A percentile compares a stretch with the other conserved stretches of the same genome.
Conservation (phyloP, 1,140 invertebrate genomes). For the Stratiolaelaps scimitus region DNA sequence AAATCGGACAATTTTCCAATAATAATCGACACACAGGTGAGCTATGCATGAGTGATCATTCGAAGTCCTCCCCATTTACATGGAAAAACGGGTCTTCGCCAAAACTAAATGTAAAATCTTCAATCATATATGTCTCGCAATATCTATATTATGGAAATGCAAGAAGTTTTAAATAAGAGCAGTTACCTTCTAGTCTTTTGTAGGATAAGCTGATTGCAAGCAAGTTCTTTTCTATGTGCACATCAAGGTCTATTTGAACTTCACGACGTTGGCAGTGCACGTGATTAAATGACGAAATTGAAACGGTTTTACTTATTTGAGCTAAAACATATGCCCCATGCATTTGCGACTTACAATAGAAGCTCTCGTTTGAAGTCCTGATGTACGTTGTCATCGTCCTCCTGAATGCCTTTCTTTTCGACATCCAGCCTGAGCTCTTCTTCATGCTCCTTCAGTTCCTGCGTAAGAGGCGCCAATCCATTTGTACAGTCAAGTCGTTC, state of each 20-base stretch:
- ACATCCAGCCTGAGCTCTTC: slow-evolving; percentile 42
- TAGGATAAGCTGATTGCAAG: no score
- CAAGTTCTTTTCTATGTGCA: no score
- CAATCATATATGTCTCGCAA: no score
- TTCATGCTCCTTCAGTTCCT: slow-evolving; percentile 53
- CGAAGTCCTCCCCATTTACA: background rate
- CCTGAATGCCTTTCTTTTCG: slow-evolving; percentile 50
- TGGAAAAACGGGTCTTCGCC: no score
- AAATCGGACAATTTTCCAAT: slow-evolving; percentile 18
- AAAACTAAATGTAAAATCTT: no score
- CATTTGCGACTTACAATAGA: slow-evolving; percentile 50
- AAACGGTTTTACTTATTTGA: background rate
- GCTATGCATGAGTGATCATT: background rate
- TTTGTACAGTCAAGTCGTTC: slow-evolving; percentile 67
- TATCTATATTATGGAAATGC: no score
- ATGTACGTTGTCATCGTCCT: slow-evolving; percentile 61
- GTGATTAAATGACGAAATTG: slow-evolving; percentile 26
- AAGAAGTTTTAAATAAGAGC: no score
- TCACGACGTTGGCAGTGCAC: no score
- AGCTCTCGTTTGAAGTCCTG: slow-evolving; percentile 89
- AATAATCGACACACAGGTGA: background rate
- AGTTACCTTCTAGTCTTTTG: no score
- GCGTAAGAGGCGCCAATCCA: slow-evolving; percentile 60
- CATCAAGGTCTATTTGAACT: no score
- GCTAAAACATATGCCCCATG: background rate